Conservation (phyloP, 2,888 invertebrate species). For the Nemotelus nigrinus region DNA sequence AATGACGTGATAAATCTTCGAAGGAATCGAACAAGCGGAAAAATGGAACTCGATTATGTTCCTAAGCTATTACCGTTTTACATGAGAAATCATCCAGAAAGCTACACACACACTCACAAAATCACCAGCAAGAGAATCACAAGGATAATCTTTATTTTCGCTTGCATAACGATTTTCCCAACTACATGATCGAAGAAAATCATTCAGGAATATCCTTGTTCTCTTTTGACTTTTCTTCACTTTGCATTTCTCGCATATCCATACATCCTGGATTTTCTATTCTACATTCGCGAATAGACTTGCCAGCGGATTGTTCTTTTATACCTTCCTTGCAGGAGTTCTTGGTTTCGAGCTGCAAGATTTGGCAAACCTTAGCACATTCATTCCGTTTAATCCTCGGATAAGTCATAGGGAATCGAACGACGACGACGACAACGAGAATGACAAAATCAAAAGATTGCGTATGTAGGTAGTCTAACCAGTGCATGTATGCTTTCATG, state of each 20-base stretch:
- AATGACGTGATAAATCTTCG: neutral
- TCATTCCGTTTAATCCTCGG: neutral
- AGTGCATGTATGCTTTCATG: neutral
- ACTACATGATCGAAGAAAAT: too few species aligned
- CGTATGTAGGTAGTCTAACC: neutral
- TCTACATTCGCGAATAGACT: neutral
- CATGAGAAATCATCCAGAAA: neutral
- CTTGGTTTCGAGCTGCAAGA: too few species aligned
- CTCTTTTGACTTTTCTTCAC: neutral
- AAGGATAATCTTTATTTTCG: too few species aligned
- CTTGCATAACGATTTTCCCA: too few species aligned
- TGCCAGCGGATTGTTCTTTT: neutral
- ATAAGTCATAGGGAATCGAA: too few species aligned
- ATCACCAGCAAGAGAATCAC: too few species aligned
- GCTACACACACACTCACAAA: too few species aligned
- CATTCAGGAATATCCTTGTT: neutral
- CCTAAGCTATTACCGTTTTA: constrained; percentile 21
- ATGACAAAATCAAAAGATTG: neutral
- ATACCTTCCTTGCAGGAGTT: too few species aligned
- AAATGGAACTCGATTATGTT: constrained; percentile 30
- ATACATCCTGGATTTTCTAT: neutral
- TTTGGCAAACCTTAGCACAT: neutral
- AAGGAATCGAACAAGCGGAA: constrained; percentile 4
- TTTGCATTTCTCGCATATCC: neutral
- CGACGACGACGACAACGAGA: too few species aligned